Evolutionary conservation across 2,113 vertebrate genomes (phyloP).

Genomic region (Microtus pennsylvanicus): DNA sequence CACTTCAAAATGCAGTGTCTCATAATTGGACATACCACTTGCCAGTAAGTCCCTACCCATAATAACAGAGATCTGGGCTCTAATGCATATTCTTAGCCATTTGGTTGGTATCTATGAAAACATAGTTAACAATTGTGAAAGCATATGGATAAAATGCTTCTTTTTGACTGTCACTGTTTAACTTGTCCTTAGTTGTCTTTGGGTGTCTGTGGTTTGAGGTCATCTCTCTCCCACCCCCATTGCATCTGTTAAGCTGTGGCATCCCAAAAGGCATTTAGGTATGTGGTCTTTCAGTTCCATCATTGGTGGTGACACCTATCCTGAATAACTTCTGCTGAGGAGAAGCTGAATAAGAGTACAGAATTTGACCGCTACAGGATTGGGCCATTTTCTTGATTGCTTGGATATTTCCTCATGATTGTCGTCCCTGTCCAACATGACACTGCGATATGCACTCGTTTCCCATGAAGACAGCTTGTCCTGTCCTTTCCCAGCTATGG

Average conservation of each 20-base stretch:
- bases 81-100: not conserved
- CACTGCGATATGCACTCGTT: not conserved
- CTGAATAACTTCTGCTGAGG: not conserved
- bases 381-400: not conserved
- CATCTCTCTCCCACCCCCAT: not conserved
- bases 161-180: not conserved
- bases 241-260: not conserved
- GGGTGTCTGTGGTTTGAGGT: not conserved
- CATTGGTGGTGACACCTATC: not conserved
- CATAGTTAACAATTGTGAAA: not conserved
- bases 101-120: not conserved
- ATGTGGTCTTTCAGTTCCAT: not conserved
- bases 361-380: not conserved
- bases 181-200: not conserved
- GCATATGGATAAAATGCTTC: not conserved
- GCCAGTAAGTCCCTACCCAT: not conserved
- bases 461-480: not conserved
- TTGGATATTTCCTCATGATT: not conserved
- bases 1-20: not conserved
- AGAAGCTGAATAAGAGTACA: not conserved
- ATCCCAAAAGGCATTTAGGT: not conserved
- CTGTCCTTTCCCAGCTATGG: not conserved
- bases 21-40: fast-evolving
- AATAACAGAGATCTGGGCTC: not conserved
- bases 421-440: fast-evolving